These are phyloP conservation scores for Lacerta agilis DNA, from an alignment of 2,797 vertebrate species.

Conservation along the genomic window DNA sequence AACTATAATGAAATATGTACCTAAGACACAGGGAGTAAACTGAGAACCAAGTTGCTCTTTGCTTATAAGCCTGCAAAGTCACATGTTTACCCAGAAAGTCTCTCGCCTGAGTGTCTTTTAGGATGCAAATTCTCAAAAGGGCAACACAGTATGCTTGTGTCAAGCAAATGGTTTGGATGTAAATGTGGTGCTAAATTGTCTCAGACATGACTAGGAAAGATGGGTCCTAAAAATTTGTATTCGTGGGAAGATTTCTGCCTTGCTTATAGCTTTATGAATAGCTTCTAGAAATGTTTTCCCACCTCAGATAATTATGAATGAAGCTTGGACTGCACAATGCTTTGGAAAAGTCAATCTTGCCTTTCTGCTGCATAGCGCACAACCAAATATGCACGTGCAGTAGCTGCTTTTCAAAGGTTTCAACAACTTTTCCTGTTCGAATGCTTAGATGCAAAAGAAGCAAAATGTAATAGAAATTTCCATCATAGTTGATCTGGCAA, in stretches of 20 bases:
- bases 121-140: neutral
- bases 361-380: conserved; percentile 17
- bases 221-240: neutral
- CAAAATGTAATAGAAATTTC: conserved; percentile 13
- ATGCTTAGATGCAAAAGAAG: neutral
- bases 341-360: neutral
- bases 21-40: neutral
- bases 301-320: conserved; percentile 52
- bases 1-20: neutral
- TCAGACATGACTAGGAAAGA: neutral
- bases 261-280: neutral
- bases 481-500: neutral
- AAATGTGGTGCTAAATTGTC: neutral
- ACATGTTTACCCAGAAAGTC: neutral
- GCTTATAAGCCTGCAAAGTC: neutral
- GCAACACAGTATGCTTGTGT: neutral
- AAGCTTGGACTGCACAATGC: conserved; percentile 50
- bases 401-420: neutral
- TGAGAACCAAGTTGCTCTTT: neutral
- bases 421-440: conserved; percentile 2
- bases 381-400: conserved; percentile 13
- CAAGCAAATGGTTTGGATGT: neutral
- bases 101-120: neutral
- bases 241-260: neutral
- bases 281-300: neutral